phyloP scores from a whole-genome alignment of 92 coral and sea anemone species.

The Palythoa heliodiscus region DNA sequence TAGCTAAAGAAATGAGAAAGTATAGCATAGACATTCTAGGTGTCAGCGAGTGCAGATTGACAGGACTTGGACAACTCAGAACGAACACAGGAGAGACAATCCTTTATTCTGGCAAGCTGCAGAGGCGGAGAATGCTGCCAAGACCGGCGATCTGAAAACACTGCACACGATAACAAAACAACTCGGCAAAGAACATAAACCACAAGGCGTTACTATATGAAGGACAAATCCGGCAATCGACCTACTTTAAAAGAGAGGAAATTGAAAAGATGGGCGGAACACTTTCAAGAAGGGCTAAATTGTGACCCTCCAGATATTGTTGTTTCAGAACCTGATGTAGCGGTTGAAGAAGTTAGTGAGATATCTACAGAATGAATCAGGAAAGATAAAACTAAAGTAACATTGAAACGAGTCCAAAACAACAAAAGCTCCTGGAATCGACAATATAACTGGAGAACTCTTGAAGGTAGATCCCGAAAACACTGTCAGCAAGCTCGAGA shows the following conservation, averaged over 20 bases:
- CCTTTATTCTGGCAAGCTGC: background rate
- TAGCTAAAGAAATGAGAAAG: slow-evolving; percentile 11
- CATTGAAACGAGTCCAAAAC: background rate
- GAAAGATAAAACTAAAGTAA: background rate
- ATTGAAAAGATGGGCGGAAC: slow-evolving; percentile 2
- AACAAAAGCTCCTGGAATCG: background rate
- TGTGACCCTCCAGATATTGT: slow-evolving; percentile 12
- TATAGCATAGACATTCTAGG: background rate
- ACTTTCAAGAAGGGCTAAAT: background rate
- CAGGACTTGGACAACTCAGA: slow-evolving; percentile 17
- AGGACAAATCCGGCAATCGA: slow-evolving; percentile 15
- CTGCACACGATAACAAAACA: too few relatives aligned
- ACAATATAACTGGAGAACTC: too few relatives aligned
- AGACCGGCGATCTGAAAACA: too few relatives aligned
- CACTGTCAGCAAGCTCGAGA: too few relatives aligned
- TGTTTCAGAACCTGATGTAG: slow-evolving; percentile 3
- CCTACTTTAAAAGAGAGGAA: slow-evolving; percentile 20
- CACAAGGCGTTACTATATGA: background rate
- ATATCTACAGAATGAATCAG: slow-evolving; percentile 13
- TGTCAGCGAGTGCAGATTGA: slow-evolving; percentile 12
- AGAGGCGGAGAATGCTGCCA: too few relatives aligned
- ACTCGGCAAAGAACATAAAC: too few relatives aligned
- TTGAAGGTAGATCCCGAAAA: too few relatives aligned
- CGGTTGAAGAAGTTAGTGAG: background rate
- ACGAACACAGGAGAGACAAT: background rate